Evolutionary conservation across 2,113 vertebrate genomes (phyloP), one percentile per base, ranked within the genome.

Genomic region (Chloropsis cyanopogon): DNA sequence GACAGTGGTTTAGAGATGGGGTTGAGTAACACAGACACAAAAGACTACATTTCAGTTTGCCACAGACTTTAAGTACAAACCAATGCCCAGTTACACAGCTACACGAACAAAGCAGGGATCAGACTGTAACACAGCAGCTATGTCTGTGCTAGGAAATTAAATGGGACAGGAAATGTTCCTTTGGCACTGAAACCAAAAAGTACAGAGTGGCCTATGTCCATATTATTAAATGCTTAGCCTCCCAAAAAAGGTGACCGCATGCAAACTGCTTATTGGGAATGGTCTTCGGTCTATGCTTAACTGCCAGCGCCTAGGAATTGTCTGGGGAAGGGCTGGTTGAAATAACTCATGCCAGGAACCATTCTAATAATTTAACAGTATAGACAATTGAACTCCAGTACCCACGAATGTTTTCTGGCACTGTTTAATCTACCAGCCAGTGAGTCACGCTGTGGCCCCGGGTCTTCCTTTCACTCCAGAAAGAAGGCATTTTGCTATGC

Each of bases 61-160:
- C 95, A 81, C 95, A 96, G 94, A 88, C 77, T 93, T 86, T 92
- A 92, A 96, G 72, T 78, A 88, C 86, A 97, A 92, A 86, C 68
- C 88, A 91, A n/a, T 88, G 77, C 83, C 68, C 81, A 89, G 81
- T 88, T 56, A 86, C 93, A 88, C 77, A 54, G 96, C 94, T 90
- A 91, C 89, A 77, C 7, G 81, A 92, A 92, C 91, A 95, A 95
- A 95, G 86, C 84, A 89, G 70, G 78, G 95, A 90, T 92, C 93
- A 87, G 91, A 89, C 94, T 93, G 91, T 64, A 82, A 93, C 89
- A 89, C 93, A 91, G 89, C 1, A 17, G 81, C 93, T 84, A 82
- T 82, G 96, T 92, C 94, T 95, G 91, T 82, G 93, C 84, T 87
- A 85, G 89, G 91, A 95, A 95, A 96, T 90, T 88, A 92, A 94